A percentile compares a stretch with the other conserved stretches of the same genome.
These are phyloP conservation scores for Trachops cirrhosus DNA, from an alignment of 2,797 vertebrate species.

Conservation along the genomic window DNA sequence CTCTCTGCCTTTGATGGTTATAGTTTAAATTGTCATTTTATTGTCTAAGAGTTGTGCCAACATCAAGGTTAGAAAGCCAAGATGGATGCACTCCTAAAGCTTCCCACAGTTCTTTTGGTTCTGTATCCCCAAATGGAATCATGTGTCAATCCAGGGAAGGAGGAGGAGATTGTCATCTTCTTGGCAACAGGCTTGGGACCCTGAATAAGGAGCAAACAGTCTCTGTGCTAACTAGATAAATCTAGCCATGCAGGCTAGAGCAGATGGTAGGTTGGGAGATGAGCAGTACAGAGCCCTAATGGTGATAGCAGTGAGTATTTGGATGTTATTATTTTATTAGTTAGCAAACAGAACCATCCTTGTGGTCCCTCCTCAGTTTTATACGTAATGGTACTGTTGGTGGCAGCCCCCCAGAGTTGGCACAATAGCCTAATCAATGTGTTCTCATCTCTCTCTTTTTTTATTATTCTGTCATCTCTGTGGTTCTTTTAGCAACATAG, in stretches of 20 bases:
- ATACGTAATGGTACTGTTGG: slow-evolving; percentile 69
- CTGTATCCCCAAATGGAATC: background rate
- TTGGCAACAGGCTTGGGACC: slow-evolving; percentile 58
- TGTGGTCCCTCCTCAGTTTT: slow-evolving; percentile 63
- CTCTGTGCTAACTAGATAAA: slow-evolving; percentile 51
- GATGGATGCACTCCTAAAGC: slow-evolving; percentile 22
- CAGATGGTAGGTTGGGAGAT: slow-evolving; percentile 72
- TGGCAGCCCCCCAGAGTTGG: slow-evolving; percentile 71
- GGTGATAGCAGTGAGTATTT: slow-evolving; percentile 54
- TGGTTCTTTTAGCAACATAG: slow-evolving; percentile 65
- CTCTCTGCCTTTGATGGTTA: background rate
- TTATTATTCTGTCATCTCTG: slow-evolving; percentile 67
- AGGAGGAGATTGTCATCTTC: slow-evolving; percentile 41
- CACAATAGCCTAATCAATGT: slow-evolving; percentile 75
- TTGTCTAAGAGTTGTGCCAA: slow-evolving; percentile 13
- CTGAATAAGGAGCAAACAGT: slow-evolving; percentile 62
- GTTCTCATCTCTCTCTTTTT: slow-evolving; percentile 77
- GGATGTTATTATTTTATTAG: slow-evolving; percentile 68
- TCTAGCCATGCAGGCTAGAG: slow-evolving; percentile 21
- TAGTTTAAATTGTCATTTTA: background rate
- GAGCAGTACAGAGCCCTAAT: slow-evolving; percentile 51
- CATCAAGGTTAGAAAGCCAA: slow-evolving; percentile 34
- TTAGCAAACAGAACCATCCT: slow-evolving; percentile 73
- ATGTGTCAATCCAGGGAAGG: background rate
- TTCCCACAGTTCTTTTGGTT: background rate